Conservation (phyloP, 2,797 vertebrate species). For the Naso thynnoides region DNA sequence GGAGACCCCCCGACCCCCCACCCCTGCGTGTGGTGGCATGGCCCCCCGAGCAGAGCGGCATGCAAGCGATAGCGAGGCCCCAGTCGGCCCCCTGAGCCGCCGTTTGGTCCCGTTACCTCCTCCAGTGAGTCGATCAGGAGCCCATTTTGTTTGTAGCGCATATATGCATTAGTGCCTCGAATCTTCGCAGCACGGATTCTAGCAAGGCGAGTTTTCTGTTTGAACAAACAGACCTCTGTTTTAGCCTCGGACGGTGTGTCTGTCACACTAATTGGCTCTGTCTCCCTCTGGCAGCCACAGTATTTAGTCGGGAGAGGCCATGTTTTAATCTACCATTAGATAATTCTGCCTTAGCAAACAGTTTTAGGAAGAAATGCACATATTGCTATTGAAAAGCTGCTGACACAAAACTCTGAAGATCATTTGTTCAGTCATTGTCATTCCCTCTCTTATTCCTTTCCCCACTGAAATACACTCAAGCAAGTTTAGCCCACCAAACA, state of each 20-base stretch:
- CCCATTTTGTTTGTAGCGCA: constrained; percentile 98
- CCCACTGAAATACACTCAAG: constrained; percentile 65
- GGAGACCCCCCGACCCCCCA: constrained; percentile 37
- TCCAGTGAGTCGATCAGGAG: constrained; percentile 91
- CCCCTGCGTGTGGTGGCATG: constrained; percentile 70
- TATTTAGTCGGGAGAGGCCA: constrained; percentile 64
- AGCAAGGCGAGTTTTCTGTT: constrained; percentile 96
- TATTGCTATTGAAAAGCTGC: constrained; percentile 75
- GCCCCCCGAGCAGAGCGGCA: constrained; percentile 76
- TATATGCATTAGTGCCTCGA: constrained; percentile 96
- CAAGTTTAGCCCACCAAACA: constrained; percentile 57
- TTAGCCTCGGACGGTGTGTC: constrained; percentile 74
- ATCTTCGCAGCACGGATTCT: constrained; percentile 95
- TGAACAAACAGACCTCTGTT: constrained; percentile 87
- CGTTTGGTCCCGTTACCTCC: constrained; percentile 85
- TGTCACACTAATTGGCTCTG: constrained; percentile 75
- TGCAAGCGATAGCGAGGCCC: constrained; percentile 78
- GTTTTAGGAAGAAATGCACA: constrained; percentile 68
- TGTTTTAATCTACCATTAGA: constrained; percentile 67
- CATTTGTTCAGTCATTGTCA: constrained; percentile 77
- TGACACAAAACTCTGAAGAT: constrained; percentile 75
- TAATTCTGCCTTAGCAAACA: constrained; percentile 74
- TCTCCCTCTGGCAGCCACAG: constrained; percentile 67
- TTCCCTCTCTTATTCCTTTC: constrained; percentile 52
- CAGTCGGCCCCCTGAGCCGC: constrained; percentile 70